Base-by-base conservation (phyloP, 2,888 invertebrate species). In the Mesochorus sp. region DNA sequence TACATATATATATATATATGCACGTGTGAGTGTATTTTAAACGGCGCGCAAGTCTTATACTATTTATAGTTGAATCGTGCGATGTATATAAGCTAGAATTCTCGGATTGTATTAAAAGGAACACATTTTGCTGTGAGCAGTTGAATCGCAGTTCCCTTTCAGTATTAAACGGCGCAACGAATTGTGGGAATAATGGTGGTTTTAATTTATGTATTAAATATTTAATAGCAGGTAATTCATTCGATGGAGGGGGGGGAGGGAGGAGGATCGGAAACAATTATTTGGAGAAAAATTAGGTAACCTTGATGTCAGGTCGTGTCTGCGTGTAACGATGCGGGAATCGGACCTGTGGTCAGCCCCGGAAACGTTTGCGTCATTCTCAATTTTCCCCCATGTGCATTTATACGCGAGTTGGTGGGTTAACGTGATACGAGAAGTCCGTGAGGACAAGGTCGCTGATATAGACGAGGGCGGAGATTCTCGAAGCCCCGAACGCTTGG, bases 41-140 rank as follows among this genome's bases (percentile, higher is more conserved):
- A 73, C 62, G 64, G 62, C 49, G 61, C 64, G 77, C 67, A 62
- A 64, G 44, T 59, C 24, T 59, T 71, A 80, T n/a, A n/a, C 83
- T 85, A 84, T 85, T 84, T 84, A 85, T 85, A 85, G 83, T 74
- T 74, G 61, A 80, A 82, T 84, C 83, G 82, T 84, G 80, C 82
- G 79, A 80, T n/a, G n/a, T n/a, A n/a, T 82, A 73, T 70, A 57
- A 70, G 64, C 51, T 76, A 68, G 70, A 80, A 77, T 72, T 80
- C 67, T 75, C 70, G 61, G 61, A 80, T 80, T 73, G 80, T 67
- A 64, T 78, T 70, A 68, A 74, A 74, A 21, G 72, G 72, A 39
- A n/a, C n/a, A n/a, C 47, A 64, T 74, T 42, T 73, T 55, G 78
- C 59, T 64, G 57, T n/a, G n/a, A n/a, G n/a, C n/a, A 64, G 66